phyloP scores from a whole-genome alignment of 1,140 invertebrate species.

The Odontomachus brunneus region DNA sequence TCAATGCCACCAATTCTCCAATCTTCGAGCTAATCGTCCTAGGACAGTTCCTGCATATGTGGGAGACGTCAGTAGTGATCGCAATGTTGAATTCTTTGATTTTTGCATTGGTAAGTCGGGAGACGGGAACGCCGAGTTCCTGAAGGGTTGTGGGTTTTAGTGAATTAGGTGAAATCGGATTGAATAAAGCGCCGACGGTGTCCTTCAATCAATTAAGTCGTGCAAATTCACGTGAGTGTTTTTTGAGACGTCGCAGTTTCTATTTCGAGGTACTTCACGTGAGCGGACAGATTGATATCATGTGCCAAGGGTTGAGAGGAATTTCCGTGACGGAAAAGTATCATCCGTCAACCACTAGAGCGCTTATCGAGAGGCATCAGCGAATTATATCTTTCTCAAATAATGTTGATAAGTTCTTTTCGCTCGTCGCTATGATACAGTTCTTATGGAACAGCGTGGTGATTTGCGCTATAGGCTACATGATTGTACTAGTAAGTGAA shows the following conservation, averaged over 20 bases:
- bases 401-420: slow-evolving; percentile 23
- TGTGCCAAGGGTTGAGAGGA: slow-evolving; percentile 14
- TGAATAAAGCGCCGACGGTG: neutral
- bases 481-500: slow-evolving; percentile 45
- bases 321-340: slow-evolving; percentile 2
- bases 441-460: slow-evolving; percentile 1
- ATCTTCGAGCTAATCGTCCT: slow-evolving; percentile 49
- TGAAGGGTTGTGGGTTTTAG: too few relatives aligned
- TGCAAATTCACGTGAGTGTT: neutral
- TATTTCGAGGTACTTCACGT: slow-evolving; percentile 10
- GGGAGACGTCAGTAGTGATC: slow-evolving; percentile 8
- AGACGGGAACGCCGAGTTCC: too few relatives aligned
- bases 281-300: slow-evolving; percentile 25
- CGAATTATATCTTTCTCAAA: slow-evolving; percentile 39
- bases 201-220: neutral
- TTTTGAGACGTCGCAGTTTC: neutral
- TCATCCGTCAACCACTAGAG: neutral
- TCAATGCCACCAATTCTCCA: slow-evolving; percentile 39
- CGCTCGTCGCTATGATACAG: slow-evolving; percentile 14
- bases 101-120: slow-evolving; percentile 47
- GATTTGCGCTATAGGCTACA: slow-evolving; percentile 32
- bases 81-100: slow-evolving; percentile 55
- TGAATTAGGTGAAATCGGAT: too few relatives aligned
- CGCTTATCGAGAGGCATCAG: slow-evolving; percentile 26
- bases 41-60: slow-evolving; percentile 1